Evolutionary conservation across 53 echinoderm and acorn worm species (phyloP).

Genomic region (Crossaster papposus): DNA sequence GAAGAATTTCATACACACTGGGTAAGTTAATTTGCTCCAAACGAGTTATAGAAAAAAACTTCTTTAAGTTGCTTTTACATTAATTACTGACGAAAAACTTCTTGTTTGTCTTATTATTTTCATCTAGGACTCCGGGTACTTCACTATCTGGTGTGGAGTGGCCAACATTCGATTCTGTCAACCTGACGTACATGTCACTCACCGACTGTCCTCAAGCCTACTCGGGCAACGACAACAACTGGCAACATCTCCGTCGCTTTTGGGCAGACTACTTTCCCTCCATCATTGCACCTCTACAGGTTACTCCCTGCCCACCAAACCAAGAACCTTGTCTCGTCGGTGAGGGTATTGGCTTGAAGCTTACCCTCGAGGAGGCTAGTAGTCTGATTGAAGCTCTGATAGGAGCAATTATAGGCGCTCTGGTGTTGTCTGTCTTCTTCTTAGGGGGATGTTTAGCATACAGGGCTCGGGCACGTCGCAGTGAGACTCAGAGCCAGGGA

Average conservation of each 20-base stretch:
- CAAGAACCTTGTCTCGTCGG: constrained; percentile 34
- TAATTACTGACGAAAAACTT: too few relatives aligned
- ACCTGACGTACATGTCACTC: constrained; percentile 39
- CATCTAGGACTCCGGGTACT: constrained; percentile 20
- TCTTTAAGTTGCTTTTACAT: too few relatives aligned
- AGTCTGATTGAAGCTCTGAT: constrained; percentile 40
- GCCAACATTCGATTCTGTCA: constrained; percentile 17
- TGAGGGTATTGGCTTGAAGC: constrained; percentile 34
- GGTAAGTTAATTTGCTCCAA: constrained; percentile 56
- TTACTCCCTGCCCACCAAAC: not conserved
- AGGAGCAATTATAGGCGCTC: constrained; percentile 8
- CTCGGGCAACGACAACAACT: constrained; percentile 11
- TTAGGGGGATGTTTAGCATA: constrained; percentile 46
- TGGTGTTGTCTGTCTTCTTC: constrained; percentile 13
- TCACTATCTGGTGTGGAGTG: constrained; percentile 39
- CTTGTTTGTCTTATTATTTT: not conserved
- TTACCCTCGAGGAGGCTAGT: constrained; percentile 34
- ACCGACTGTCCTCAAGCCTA: constrained; percentile 37
- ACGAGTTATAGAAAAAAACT: too few relatives aligned
- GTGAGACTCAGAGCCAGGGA: not conserved
- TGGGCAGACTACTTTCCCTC: constrained; percentile 28
- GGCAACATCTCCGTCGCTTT: constrained; percentile 10
- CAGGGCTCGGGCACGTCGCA: not conserved
- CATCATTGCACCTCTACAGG: constrained; percentile 1
- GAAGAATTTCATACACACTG: constrained; percentile 31